These are phyloP conservation scores for Saguinus midas DNA, from an alignment of 2,113 vertebrate genomes.

Conservation along the genomic window DNA sequence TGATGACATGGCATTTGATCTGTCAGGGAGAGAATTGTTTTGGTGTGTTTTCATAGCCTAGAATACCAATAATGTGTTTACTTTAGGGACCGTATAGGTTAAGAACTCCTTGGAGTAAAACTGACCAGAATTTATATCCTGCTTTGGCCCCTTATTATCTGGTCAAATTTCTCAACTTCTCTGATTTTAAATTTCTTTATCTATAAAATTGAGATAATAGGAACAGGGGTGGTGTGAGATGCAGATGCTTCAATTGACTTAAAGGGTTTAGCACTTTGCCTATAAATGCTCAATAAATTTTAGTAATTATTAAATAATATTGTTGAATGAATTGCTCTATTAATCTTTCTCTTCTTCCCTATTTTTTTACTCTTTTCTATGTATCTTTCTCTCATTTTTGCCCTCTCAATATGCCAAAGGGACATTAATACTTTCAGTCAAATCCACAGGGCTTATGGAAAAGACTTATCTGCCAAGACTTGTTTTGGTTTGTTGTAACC, in stretches of 20 bases:
- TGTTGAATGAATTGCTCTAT: neutral
- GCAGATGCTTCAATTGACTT: neutral
- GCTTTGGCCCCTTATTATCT: neutral
- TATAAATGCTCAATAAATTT: neutral
- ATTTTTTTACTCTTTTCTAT: neutral
- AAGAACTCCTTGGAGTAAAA: neutral
- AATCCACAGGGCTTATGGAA: neutral
- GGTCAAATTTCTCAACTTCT: conserved; percentile 9
- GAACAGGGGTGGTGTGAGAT: neutral
- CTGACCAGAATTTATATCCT: conserved; percentile 9
- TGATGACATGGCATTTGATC: neutral
- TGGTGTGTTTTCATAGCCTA: conserved; percentile 5
- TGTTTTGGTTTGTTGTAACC: neutral
- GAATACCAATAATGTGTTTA: neutral
- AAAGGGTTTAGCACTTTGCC: neutral
- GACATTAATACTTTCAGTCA: neutral
- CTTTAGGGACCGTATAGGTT: neutral
- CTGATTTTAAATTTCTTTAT: conserved; percentile 39
- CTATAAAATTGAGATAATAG: neutral
- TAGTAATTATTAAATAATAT: neutral
- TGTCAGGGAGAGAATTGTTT: neutral
- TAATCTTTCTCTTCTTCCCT: neutral
- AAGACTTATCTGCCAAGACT: neutral
- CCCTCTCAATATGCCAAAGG: neutral
- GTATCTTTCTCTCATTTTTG: neutral